A percentile compares a stretch with the other conserved stretches of the same genome.
Conservation (phyloP, 2,888 invertebrate species). For the Tetragnatha montana region DNA sequence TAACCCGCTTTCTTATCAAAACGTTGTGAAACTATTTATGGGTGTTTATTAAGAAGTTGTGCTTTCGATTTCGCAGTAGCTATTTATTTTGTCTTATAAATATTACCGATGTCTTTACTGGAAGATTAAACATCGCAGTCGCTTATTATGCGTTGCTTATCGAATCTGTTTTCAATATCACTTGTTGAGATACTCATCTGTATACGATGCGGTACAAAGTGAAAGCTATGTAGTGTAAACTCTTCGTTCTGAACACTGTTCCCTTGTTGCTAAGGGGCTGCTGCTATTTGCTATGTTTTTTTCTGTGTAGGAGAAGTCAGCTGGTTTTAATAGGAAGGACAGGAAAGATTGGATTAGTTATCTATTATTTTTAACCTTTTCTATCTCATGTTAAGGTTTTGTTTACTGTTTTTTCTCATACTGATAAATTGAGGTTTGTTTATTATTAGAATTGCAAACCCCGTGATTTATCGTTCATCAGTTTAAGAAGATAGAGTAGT, state of each 20-base stretch:
- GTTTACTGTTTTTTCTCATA: no score
- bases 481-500: no score
- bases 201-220: not conserved
- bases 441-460: no score
- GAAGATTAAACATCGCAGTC: not conserved
- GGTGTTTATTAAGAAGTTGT: not conserved
- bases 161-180: not conserved
- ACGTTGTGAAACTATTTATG: not conserved
- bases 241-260: not conserved
- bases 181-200: not conserved
- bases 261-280: not conserved
- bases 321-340: no score
- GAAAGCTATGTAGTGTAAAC: not conserved
- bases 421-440: no score
- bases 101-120: not conserved
- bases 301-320: no score
- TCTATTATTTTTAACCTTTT: no score
- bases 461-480: no score
- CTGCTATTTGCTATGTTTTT: no score
- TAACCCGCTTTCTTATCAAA: not conserved
- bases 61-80: not conserved
- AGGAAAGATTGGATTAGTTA: no score
- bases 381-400: no score
- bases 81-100: not conserved
- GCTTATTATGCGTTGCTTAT: not conserved